phyloP scores from a whole-genome alignment of 2,113 vertebrate species.

The Himantopus leucocephalus region DNA sequence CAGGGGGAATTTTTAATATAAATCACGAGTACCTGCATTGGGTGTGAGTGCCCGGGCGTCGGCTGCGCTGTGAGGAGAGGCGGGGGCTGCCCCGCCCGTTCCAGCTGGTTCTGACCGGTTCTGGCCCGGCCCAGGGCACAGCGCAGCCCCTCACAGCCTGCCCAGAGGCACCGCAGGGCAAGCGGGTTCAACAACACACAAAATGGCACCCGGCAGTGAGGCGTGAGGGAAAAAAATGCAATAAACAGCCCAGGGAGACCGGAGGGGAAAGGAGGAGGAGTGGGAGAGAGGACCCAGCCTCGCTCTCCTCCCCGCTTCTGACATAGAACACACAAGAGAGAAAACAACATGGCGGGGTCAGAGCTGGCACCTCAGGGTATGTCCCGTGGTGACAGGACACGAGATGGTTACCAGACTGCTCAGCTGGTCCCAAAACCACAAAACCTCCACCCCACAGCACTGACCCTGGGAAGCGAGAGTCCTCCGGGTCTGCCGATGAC shows the following conservation, averaged over 20 bases:
- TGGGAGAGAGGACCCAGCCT: background rate
- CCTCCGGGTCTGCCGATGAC: rapidly evolving
- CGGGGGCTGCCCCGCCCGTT: rapidly evolving
- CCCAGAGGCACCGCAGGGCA: background rate
- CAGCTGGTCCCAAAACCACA: background rate
- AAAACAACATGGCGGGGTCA: background rate
- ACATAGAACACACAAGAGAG: background rate
- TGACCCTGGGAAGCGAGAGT: background rate
- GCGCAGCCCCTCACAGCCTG: background rate
- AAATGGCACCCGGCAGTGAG: rapidly evolving
- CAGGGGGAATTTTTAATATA: background rate
- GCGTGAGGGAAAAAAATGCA: rapidly evolving
- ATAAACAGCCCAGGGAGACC: rapidly evolving
- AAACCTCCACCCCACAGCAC: background rate
- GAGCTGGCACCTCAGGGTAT: background rate
- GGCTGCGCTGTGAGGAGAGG: rapidly evolving
- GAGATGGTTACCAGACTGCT: background rate
- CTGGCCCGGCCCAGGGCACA: background rate
- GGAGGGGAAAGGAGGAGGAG: rapidly evolving
- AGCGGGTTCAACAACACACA: rapidly evolving
- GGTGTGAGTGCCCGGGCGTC: rapidly evolving
- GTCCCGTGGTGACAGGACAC: rapidly evolving
- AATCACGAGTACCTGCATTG: background rate
- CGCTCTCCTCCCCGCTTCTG: background rate
- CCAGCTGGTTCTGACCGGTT: background rate